phyloP scores from a whole-genome alignment of 1,140 invertebrate species.

The Drosophila orosa region DNA sequence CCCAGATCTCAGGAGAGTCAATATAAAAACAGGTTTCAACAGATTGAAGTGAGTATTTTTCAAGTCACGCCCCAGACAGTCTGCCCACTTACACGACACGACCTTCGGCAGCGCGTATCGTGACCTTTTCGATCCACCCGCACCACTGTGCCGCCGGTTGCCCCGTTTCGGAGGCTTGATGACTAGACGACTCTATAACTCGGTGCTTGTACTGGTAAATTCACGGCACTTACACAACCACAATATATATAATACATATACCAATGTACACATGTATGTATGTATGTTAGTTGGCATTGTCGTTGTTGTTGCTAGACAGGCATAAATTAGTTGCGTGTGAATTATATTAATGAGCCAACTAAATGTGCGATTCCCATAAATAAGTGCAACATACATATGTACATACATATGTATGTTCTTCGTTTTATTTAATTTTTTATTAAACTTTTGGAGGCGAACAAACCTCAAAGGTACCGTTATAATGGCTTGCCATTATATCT shows the following conservation, averaged over 20 bases:
- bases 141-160: slow-evolving; percentile 31
- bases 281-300: slow-evolving; percentile 3
- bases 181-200: slow-evolving; percentile 33
- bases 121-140: slow-evolving; percentile 7
- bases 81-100: slow-evolving; percentile 9
- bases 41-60: neutral
- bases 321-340: slow-evolving; percentile 56
- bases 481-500: slow-evolving; percentile 3
- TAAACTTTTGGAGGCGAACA: neutral
- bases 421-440: neutral
- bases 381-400: slow-evolving; percentile 15
- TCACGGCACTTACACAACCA: slow-evolving; percentile 38
- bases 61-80: slow-evolving; percentile 8
- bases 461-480: slow-evolving; percentile 44
- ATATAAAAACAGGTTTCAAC: neutral
- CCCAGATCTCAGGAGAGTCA: neutral
- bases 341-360: slow-evolving; percentile 55
- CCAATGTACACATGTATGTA: no score
- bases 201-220: slow-evolving; percentile 18
- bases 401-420: neutral
- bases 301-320: slow-evolving; percentile 29
- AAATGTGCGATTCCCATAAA: slow-evolving; percentile 24
- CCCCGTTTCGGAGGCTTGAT: slow-evolving; percentile 37
- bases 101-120: slow-evolving; percentile 4
- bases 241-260: neutral